These are phyloP conservation scores for Furcifer pardalis DNA, from an alignment of 2,797 vertebrate species.

Conservation along the genomic window DNA sequence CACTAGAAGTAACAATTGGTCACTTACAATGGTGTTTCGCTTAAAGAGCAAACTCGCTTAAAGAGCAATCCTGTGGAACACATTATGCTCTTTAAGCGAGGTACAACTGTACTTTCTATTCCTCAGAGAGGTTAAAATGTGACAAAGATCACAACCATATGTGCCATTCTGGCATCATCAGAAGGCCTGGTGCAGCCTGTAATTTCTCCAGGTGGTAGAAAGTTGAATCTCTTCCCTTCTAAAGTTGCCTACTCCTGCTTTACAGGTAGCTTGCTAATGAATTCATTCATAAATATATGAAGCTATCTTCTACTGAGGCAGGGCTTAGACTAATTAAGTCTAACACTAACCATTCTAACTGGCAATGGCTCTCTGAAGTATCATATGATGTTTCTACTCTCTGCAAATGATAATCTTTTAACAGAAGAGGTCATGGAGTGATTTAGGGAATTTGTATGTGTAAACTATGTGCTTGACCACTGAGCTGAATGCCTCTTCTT, in stretches of 20 bases:
- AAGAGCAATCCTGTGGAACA: too few relatives aligned
- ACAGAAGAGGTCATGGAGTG: background rate
- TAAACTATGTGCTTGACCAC: background rate
- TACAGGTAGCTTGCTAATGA: slow-evolving; percentile 22
- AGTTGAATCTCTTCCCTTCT: too few relatives aligned
- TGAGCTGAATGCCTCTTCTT: background rate
- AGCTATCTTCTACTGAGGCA: background rate
- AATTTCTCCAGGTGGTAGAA: too few relatives aligned
- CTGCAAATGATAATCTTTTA: background rate
- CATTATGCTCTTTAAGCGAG: too few relatives aligned
- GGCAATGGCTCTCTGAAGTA: background rate
- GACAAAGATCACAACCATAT: background rate
- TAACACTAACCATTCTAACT: background rate
- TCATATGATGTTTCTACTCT: background rate
- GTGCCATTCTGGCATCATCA: too few relatives aligned
- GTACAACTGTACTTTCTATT: background rate
- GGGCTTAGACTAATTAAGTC: background rate
- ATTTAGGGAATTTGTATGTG: background rate
- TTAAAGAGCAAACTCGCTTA: too few relatives aligned
- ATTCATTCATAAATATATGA: slow-evolving; percentile 25
- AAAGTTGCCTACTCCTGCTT: too few relatives aligned
- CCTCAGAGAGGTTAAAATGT: background rate
- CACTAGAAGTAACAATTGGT: too few relatives aligned
- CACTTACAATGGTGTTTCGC: too few relatives aligned
- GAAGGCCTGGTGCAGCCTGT: too few relatives aligned